Conservation (phyloP, 2,888 invertebrate species). For the Cremastinae sp. region DNA sequence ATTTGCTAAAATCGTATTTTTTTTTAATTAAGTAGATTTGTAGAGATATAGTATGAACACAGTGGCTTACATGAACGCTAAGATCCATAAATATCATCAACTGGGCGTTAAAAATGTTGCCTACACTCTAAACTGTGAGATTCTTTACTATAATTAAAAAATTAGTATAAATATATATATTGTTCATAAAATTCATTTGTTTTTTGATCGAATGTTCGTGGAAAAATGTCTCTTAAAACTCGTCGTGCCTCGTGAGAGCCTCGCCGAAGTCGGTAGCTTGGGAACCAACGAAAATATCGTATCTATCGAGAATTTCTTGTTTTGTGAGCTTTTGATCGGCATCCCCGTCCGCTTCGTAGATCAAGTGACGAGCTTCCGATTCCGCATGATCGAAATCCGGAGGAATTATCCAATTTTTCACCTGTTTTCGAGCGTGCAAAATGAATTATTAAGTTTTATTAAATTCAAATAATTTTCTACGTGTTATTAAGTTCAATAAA, state of each 20-base stretch:
- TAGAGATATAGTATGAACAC: slow-evolving; percentile 27
- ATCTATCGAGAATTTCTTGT: slow-evolving; percentile 95
- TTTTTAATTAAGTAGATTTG: slow-evolving; percentile 12
- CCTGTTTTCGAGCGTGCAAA: slow-evolving; percentile 74
- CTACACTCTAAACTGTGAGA: slow-evolving; percentile 20
- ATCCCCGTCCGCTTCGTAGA: slow-evolving; percentile 96
- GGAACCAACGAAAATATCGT: slow-evolving; percentile 98
- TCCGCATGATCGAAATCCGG: slow-evolving; percentile 98
- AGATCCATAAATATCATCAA: slow-evolving; percentile 43
- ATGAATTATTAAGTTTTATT: slow-evolving; percentile 13
- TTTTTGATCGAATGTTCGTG: slow-evolving; percentile 22
- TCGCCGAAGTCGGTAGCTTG: slow-evolving; percentile 99
- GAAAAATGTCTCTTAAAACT: slow-evolving; percentile 85
- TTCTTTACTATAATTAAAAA: slow-evolving; percentile 34
- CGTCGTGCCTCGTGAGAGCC: slow-evolving; percentile 96
- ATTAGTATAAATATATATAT: slow-evolving; percentile 54
- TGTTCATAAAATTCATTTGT: slow-evolving; percentile 34
- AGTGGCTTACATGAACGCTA: slow-evolving; percentile 41
- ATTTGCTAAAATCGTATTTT: slow-evolving; percentile 38
- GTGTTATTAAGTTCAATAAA: slow-evolving; percentile 58
- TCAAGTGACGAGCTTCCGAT: slow-evolving; percentile 96
- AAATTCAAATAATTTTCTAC: neutral
- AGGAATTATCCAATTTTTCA: slow-evolving; percentile 95
- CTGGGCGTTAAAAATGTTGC: slow-evolving; percentile 28
- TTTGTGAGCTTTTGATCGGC: slow-evolving; percentile 94